phyloP scores from a whole-genome alignment of 23 tunicate species.

The Ciona savignyi region DNA sequence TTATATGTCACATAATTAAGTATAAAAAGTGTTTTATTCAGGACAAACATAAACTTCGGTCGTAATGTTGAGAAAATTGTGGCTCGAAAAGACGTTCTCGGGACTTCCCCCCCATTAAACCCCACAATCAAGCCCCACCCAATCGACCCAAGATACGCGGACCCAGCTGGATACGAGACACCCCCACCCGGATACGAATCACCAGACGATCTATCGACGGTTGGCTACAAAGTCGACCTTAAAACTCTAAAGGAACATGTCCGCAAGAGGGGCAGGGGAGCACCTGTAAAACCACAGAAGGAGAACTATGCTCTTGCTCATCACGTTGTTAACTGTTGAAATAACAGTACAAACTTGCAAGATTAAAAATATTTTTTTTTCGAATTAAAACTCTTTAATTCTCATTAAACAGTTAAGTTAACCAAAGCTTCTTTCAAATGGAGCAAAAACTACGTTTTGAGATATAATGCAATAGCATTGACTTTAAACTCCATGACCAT shows the following conservation, averaged over 20 bases:
- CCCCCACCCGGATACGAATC: slow-evolving; percentile 16
- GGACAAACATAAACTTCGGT: background rate
- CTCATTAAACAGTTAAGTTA: too few species aligned
- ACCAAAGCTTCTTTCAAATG: too few species aligned
- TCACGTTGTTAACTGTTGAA: background rate
- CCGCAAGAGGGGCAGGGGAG: slow-evolving; percentile 7
- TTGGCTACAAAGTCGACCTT: slow-evolving; percentile 55
- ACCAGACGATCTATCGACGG: slow-evolving; percentile 28
- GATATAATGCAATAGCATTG: too few species aligned
- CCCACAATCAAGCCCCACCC: background rate
- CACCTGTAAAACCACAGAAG: background rate
- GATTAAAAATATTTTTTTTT: too few species aligned
- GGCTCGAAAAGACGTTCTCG: background rate
- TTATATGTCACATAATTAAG: too few species aligned
- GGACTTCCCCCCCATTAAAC: background rate
- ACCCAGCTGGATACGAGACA: background rate
- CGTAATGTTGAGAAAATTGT: background rate
- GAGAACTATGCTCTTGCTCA: background rate
- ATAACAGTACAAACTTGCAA: too few species aligned
- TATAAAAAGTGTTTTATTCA: too few species aligned
- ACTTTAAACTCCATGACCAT: too few species aligned
- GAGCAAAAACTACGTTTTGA: too few species aligned
- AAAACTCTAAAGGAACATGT: slow-evolving; percentile 54
- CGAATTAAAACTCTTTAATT: too few species aligned
- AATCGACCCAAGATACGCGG: background rate